Evolutionary conservation across 2,797 vertebrate genomes (phyloP).

Genomic region (Onychomys leucogaster): DNA sequence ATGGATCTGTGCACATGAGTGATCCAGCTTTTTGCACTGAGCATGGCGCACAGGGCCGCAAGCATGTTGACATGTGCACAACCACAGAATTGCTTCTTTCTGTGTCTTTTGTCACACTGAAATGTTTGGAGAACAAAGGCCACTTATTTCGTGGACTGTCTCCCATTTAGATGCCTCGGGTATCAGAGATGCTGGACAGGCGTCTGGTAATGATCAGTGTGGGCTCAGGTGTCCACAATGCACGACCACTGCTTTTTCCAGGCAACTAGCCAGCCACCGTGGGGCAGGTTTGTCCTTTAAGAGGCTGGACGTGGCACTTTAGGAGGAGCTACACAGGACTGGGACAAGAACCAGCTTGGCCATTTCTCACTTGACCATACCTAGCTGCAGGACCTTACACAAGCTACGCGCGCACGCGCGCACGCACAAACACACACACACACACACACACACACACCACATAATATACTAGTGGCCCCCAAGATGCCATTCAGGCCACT

Average conservation of each 20-base stretch:
- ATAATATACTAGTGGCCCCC: too few species aligned
- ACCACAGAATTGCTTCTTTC: not conserved
- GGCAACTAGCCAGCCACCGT: not conserved
- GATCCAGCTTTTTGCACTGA: too few species aligned
- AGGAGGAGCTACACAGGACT: not conserved
- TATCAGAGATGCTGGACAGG: not conserved
- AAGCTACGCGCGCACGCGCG: not conserved
- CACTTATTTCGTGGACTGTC: not conserved
- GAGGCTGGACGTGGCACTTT: accelerated
- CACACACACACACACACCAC: not conserved
- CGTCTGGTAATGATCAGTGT: not conserved
- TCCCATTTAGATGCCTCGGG: not conserved
- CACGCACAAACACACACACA: not conserved
- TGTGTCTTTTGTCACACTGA: not conserved
- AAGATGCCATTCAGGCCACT: not conserved
- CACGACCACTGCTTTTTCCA: not conserved
- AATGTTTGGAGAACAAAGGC: not conserved
- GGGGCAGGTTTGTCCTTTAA: not conserved
- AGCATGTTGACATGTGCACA: not conserved
- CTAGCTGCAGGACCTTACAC: not conserved
- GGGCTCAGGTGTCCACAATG: not conserved
- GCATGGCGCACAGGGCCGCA: not conserved
- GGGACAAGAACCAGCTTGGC: not conserved
- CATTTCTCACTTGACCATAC: not conserved
- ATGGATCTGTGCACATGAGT: too few species aligned